Percentiles rank a stretch among this genome's conserved stretches.
Evolutionary conservation across 2,888 invertebrate species (phyloP).

Genomic region (Zhengitettix transpicula): DNA sequence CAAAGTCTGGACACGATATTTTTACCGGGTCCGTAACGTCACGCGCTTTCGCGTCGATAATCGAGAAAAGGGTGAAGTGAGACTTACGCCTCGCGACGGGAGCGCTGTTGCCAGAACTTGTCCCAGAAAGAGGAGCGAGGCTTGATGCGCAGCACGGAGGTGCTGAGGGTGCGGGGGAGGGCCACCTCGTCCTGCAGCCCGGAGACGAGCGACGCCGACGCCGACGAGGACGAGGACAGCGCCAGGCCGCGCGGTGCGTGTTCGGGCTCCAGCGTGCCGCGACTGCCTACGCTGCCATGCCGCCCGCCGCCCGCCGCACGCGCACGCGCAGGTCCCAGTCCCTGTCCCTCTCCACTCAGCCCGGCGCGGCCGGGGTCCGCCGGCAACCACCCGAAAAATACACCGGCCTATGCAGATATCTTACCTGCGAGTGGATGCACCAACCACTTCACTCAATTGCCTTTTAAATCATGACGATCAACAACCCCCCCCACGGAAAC

Average conservation of each 20-base stretch:
- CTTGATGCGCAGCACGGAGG: conserved; percentile 62
- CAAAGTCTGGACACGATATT: too few relatives aligned
- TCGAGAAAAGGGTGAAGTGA: not conserved
- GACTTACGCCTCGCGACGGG: conserved; percentile 52
- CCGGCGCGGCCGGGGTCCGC: not conserved
- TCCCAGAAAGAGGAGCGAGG: conserved; percentile 71
- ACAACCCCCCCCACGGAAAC: too few relatives aligned
- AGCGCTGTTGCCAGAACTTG: conserved; percentile 58
- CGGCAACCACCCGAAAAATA: too few relatives aligned
- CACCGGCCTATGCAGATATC: too few relatives aligned
- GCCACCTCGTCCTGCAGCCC: conserved; percentile 2
- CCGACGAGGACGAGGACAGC: conserved; percentile 1
- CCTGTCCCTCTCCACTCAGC: not conserved
- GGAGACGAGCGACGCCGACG: conserved; percentile 6
- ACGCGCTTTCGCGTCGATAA: too few relatives aligned
- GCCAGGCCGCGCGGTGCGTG: not conserved
- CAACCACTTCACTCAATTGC: too few relatives aligned
- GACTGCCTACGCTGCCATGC: not conserved
- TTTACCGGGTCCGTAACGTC: too few relatives aligned
- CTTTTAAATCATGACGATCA: too few relatives aligned
- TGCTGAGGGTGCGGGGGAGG: conserved; percentile 55
- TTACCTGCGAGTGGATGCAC: too few relatives aligned
- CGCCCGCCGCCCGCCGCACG: too few relatives aligned
- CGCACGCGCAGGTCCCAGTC: not conserved
- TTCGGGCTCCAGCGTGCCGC: not conserved